Evolutionary conservation across 2,797 vertebrate genomes (phyloP), one percentile per base, ranked within the genome.

Genomic region (Sylvilagus floridanus): DNA sequence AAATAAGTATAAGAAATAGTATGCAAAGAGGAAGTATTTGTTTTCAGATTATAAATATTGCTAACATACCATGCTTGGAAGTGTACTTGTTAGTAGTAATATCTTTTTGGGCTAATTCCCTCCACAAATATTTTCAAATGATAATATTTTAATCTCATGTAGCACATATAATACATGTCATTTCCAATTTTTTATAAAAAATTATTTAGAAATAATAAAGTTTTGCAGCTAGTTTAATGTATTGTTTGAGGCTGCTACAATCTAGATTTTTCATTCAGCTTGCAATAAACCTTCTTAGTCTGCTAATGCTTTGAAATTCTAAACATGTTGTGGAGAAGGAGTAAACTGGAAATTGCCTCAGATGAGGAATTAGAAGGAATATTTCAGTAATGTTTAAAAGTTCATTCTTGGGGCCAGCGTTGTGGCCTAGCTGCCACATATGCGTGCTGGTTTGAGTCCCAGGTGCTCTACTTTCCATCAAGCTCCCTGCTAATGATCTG

Each of bases 261-360:
- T 73, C 26, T 12, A 30, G 3, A 30, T 62, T 84, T 94, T 94
- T 84, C 91, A 47, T n/a, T 83, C 52, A 62, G 11, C 19, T 77
- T 32, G 54, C 37, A 42, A 0, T 54, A 86, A 14, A 32, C 47
- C 50, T 57, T 77, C n/a, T 88, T n/a, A 71, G 26, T 57, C 50
- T 65, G 47, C 42, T 82, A 92, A 24, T 52, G 5, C 54, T 66
- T 90, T 76, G 60, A 88, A 88, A 91, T 84, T 79, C 30, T 12
- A 79, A 88, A 84, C 66, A 62, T 86, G 28, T 35, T 72, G 37
- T 87, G 47, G 86, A 77, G 71, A 92, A 96, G 72, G 90, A 89
- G 30, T 85, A 71, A 72, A 52, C 77, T 47, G 76, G 83, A 77
- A 78, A 62, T 96, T 94, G 82, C 65, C 52, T 57, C 89, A 69